phyloP scores from a whole-genome alignment of 2,888 invertebrate species.

The Pyralis farinalis region DNA sequence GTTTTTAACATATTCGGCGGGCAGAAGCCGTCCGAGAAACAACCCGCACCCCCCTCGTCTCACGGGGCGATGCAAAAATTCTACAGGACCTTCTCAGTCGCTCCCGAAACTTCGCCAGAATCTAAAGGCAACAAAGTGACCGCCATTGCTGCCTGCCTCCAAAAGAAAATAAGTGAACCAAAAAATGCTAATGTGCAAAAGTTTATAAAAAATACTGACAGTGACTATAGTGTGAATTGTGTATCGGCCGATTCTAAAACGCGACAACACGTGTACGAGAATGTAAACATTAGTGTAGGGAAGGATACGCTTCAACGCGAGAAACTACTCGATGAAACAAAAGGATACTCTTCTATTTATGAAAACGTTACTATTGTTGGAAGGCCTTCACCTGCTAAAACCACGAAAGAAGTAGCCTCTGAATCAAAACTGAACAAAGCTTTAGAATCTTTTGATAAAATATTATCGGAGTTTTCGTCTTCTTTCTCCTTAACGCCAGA shows the following conservation, averaged over 20 bases:
- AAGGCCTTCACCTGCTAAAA: conserved; percentile 29
- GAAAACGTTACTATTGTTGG: conserved; percentile 72
- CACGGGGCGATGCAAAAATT: conserved; percentile 70
- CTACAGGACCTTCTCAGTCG: conserved; percentile 77
- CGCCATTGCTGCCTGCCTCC: conserved; percentile 70
- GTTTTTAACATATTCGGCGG: conserved; percentile 78
- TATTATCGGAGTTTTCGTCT: conserved; percentile 63
- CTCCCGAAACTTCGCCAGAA: conserved; percentile 55
- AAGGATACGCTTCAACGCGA: conserved; percentile 36
- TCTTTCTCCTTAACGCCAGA: conserved; percentile 45
- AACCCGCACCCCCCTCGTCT: conserved; percentile 52
- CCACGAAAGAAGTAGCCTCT: conserved; percentile 26
- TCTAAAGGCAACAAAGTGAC: conserved; percentile 67
- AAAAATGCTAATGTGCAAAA: conserved; percentile 55
- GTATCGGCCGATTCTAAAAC: conserved; percentile 43
- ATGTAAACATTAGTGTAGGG: conserved; percentile 60
- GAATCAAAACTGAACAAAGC: conserved; percentile 69
- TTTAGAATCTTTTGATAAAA: conserved; percentile 74
- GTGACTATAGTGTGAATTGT: conserved; percentile 46
- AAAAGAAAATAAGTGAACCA: conserved; percentile 65
- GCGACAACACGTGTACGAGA: conserved; percentile 65
- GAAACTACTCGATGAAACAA: conserved; percentile 58
- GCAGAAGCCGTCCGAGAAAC: conserved; percentile 75
- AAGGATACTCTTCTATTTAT: conserved; percentile 70
- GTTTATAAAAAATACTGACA: conserved; percentile 46